Conservation (phyloP, 2,113 vertebrate species). For the Bucco capensis region DNA sequence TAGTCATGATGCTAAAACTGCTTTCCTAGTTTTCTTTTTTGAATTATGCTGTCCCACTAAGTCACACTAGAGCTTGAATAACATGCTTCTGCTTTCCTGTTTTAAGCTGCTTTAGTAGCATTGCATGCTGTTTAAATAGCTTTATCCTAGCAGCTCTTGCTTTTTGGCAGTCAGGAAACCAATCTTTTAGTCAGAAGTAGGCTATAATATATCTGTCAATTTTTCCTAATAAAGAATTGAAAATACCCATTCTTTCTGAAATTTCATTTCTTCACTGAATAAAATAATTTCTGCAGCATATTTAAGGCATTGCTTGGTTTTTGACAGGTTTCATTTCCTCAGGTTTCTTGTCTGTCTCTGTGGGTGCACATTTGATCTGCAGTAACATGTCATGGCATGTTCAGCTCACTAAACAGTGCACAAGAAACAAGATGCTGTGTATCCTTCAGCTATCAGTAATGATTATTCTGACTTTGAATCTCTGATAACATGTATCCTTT, state of each 20-base stretch:
- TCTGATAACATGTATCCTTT: not conserved
- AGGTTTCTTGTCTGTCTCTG: no score
- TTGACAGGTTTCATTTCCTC: not conserved
- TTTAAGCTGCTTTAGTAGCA: not conserved
- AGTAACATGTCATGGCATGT: not conserved
- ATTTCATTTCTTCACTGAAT: not conserved
- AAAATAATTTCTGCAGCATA: not conserved
- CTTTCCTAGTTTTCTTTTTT: not conserved
- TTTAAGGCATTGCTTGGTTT: not conserved
- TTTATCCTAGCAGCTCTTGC: not conserved
- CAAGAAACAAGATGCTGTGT: no score
- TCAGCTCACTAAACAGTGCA: not conserved
- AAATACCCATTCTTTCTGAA: not conserved
- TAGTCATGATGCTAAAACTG: not conserved
- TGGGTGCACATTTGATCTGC: not conserved
- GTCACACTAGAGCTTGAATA: not conserved
- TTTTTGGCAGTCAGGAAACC: not conserved
- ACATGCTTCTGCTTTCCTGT: not conserved
- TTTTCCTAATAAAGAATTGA: not conserved
- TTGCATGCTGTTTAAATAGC: not conserved
- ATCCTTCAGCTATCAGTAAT: not conserved
- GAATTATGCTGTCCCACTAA: not conserved
- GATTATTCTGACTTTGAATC: not conserved
- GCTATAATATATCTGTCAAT: not conserved
- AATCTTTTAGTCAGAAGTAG: not conserved